Percentiles rank a stretch among this genome's conserved stretches.
Evolutionary conservation across 2,888 invertebrate species (phyloP).

Genomic region (Drosophila limbata): DNA sequence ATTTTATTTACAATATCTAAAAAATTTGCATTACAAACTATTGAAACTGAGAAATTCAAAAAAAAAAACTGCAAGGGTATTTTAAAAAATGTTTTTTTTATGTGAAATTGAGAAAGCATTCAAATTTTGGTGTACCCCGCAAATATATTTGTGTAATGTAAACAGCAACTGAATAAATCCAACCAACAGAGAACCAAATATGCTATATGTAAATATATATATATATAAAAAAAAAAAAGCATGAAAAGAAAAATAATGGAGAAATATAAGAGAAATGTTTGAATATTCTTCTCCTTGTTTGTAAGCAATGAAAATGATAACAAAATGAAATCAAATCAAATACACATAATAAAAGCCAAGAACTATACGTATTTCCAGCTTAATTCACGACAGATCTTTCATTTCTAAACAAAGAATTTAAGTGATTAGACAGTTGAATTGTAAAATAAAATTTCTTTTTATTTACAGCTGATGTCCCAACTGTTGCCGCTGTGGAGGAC

Average conservation of each 20-base stretch:
- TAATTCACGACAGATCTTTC: conserved; percentile 24
- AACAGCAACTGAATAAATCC: not conserved
- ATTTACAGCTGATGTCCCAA: conserved; percentile 14
- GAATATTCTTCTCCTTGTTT: conserved; percentile 23
- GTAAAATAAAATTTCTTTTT: not conserved
- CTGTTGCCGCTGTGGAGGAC: conserved; percentile 39
- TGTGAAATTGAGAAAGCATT: conserved; percentile 7
- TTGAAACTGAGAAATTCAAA: not conserved
- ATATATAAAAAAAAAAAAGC: not conserved
- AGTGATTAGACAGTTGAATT: not conserved
- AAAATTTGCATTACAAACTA: not conserved
- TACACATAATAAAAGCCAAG: conserved; percentile 51
- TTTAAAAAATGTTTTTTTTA: conserved; percentile 22
- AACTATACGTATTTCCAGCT: conserved; percentile 58
- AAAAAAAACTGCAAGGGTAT: conserved; percentile 34
- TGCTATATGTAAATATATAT: conserved; percentile 30
- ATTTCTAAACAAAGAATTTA: not conserved
- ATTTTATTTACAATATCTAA: not conserved
- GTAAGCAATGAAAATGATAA: conserved; percentile 15
- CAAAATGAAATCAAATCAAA: conserved; percentile 33
- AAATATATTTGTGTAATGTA: conserved; percentile 34
- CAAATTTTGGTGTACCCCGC: conserved; percentile 24
- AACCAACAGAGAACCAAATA: conserved; percentile 39
- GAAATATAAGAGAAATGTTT: not conserved
- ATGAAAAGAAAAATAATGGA: not conserved